Evolutionary conservation across 2,113 vertebrate genomes (phyloP).

Genomic region (Podilymbus podiceps): DNA sequence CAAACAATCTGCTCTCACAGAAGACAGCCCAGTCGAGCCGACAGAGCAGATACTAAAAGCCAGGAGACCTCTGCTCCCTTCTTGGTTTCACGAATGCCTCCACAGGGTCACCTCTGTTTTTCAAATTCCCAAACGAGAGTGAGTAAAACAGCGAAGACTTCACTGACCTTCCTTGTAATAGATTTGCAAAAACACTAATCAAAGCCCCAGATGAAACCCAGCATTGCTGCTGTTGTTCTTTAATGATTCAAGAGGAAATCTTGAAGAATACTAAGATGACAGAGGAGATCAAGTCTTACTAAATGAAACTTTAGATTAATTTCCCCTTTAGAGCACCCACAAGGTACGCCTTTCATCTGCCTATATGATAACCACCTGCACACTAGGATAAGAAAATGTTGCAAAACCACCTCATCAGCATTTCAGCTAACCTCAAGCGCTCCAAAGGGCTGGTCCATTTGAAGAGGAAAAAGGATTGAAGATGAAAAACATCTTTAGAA

Average conservation of each 20-base stretch:
- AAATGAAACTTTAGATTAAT: background rate
- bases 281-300: background rate
- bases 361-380: background rate
- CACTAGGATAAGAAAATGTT: background rate
- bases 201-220: background rate
- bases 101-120: background rate
- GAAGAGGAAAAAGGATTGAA: background rate
- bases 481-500: background rate
- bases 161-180: background rate
- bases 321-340: background rate
- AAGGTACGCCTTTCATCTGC: background rate
- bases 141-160: background rate
- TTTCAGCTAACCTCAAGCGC: background rate
- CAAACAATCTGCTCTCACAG: background rate
- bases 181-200: background rate
- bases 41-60: background rate
- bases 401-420: background rate
- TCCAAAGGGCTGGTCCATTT: background rate
- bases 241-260: background rate
- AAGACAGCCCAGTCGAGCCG: background rate
- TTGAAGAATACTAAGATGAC: background rate
- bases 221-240: background rate
- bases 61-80: background rate
- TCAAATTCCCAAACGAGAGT: background rate
- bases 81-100: background rate